Base-by-base conservation (phyloP, 2,888 invertebrate species). In the Noctua fimbriata region DNA sequence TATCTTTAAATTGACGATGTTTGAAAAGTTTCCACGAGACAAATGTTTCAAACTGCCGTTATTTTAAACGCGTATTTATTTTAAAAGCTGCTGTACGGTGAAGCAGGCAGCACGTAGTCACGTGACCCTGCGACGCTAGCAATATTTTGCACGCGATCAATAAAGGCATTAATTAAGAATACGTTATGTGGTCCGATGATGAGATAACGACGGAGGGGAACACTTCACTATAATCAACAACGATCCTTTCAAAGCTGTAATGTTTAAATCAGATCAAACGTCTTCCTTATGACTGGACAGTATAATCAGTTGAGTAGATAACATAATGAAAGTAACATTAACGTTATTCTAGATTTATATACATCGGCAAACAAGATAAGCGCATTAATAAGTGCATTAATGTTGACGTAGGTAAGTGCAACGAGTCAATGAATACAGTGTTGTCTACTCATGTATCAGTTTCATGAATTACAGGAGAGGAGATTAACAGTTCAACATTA, bases 121-220 rank as follows among this genome's bases (percentile, higher is more conserved):
- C 87, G 89, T 86, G 88, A 84, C 52, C 28, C 24, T 65, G 63
- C 69, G 58, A 49, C 75, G 76, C 83, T 79, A 84, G 76, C 76
- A 75, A 85, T 81, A 85, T 79, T 88, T 85, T 84, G 90, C 92
- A 92, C 90, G 92, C 93, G 92, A 93, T 92, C 92, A 94, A 93
- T 94, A 92, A 92, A 92, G 89, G 89, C 92, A 92, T 92, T 92
- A 92, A 92, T 93, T 92, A 90, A 91, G 89, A 91, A 90, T 89
- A 91, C 87, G 88, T 84, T 85, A 90, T 87, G 88, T 89, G 88
- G 82, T 80, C 86, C 49, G 83, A 90, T 88, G 83, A 85, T 79
- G 87, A 87, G 92, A 93, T 93, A 93, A 92, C 90, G 88, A 88
- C 78, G 73, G 72, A 83, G 58, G 79, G 76, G 81, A 84, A 73